Conservation (phyloP, 53 echinoderm and acorn worm genomes). For the Holothuria leucospilota region DNA sequence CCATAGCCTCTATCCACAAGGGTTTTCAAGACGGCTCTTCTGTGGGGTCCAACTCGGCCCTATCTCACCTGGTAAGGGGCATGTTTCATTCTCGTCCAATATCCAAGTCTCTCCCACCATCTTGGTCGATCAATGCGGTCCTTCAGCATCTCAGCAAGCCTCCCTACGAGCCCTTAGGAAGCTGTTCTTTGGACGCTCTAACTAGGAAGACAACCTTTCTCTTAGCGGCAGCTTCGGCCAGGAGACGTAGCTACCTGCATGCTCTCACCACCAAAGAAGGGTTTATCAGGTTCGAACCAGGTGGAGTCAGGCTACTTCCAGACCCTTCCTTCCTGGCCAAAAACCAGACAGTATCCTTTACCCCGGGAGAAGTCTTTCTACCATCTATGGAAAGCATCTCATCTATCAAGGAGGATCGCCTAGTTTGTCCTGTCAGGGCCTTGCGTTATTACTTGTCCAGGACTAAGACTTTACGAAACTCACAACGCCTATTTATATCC, state of each 20-base stretch:
- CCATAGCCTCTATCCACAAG: background rate
- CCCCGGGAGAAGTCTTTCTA: background rate
- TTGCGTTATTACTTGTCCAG: background rate
- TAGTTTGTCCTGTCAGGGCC: conserved; percentile 16
- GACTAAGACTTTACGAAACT: background rate
- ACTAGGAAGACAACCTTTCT: background rate
- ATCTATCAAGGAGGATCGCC: background rate
- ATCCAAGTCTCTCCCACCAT: background rate
- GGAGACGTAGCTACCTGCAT: background rate
- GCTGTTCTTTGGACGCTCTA: background rate
- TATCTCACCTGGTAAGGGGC: background rate
- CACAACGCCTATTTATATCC: background rate
- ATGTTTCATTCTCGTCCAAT: background rate
- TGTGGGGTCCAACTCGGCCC: background rate
- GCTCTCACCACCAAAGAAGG: background rate
- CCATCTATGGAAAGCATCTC: background rate
- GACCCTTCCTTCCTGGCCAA: background rate
- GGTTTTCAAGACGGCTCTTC: background rate
- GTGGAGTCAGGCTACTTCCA: conserved; percentile 18
- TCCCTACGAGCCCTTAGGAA: background rate
- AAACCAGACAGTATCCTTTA: conserved; percentile 9
- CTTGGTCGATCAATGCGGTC: background rate
- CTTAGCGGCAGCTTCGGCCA: background rate
- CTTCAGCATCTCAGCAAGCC: background rate
- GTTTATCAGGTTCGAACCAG: background rate